phyloP scores from a whole-genome alignment of 2,797 vertebrate genomes.

The Clarias fuscus region DNA sequence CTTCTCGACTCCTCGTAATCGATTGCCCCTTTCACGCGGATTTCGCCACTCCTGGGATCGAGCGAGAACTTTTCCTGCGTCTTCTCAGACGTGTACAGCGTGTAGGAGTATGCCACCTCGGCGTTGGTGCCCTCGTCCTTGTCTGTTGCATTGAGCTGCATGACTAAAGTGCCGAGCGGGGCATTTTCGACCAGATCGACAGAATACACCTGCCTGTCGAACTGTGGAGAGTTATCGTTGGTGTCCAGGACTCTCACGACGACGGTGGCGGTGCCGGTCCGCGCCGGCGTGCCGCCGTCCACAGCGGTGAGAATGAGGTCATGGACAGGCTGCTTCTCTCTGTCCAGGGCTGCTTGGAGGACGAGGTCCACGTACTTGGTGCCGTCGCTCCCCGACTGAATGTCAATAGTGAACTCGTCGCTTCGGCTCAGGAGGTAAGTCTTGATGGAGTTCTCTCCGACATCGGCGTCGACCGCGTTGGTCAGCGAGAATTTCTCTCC shows the following conservation, averaged over 20 bases:
- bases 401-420: constrained; percentile 76
- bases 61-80: constrained; percentile 77
- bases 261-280: constrained; percentile 77
- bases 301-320: constrained; percentile 77
- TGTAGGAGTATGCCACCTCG: constrained; percentile 70
- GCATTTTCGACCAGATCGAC: constrained; percentile 74
- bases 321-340: constrained; percentile 74
- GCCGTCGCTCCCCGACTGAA: constrained; percentile 77
- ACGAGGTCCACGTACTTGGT: constrained; percentile 80
- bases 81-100: constrained; percentile 79
- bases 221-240: constrained; percentile 80
- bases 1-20: constrained; percentile 79
- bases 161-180: constrained; percentile 67
- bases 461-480: constrained; percentile 82
- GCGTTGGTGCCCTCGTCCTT: constrained; percentile 74
- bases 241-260: constrained; percentile 79
- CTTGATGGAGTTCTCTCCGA: constrained; percentile 79
- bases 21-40: constrained; percentile 75
- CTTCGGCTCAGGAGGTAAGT: constrained; percentile 82
- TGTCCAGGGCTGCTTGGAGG: constrained; percentile 73
- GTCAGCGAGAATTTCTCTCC: constrained; percentile 81
- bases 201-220: constrained; percentile 70
- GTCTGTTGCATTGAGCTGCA: constrained; percentile 78
- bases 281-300: constrained; percentile 76
- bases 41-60: constrained; percentile 75